A percentile compares a stretch with the other conserved stretches of the same genome.
Evolutionary conservation across 2,888 invertebrate species (phyloP).

Genomic region (Tinea trinotella): DNA sequence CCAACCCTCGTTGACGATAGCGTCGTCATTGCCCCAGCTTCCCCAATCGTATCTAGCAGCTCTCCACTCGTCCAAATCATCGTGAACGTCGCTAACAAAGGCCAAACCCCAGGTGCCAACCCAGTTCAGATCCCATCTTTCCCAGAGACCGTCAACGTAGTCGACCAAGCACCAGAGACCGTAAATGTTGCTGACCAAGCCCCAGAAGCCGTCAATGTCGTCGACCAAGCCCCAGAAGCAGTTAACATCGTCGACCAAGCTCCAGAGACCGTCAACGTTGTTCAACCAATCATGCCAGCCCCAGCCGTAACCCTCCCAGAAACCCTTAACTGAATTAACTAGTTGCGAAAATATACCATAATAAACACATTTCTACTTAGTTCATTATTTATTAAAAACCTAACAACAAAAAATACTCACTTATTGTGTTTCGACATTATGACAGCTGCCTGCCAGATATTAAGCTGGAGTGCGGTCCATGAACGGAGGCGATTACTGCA

Average conservation of each 20-base stretch:
- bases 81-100: slow-evolving; percentile 30
- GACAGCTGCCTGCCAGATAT: no score
- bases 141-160: slow-evolving; percentile 24
- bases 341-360: no score
- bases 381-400: no score
- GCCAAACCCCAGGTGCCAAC: slow-evolving; percentile 22
- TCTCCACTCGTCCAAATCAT: slow-evolving; percentile 34
- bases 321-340: slow-evolving; percentile 35
- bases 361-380: no score
- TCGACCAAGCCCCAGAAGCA: slow-evolving; percentile 22
- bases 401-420: no score
- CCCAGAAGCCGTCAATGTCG: slow-evolving; percentile 17
- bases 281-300: slow-evolving; percentile 31
- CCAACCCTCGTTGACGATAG: slow-evolving; percentile 21
- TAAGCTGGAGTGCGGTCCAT: no score
- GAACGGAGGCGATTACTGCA: no score
- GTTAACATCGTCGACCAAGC: slow-evolving; percentile 25
- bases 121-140: slow-evolving; percentile 22
- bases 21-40: slow-evolving; percentile 21
- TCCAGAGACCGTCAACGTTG: slow-evolving; percentile 30
- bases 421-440: no score
- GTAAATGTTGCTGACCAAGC: neutral
- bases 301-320: slow-evolving; percentile 36
- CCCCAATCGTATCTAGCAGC: slow-evolving; percentile 19
- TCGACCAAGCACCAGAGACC: slow-evolving; percentile 20